A percentile compares a stretch with the other conserved stretches of the same genome.
Conservation (phyloP, 2,797 vertebrate species). For the Artibeus jamaicensis region DNA sequence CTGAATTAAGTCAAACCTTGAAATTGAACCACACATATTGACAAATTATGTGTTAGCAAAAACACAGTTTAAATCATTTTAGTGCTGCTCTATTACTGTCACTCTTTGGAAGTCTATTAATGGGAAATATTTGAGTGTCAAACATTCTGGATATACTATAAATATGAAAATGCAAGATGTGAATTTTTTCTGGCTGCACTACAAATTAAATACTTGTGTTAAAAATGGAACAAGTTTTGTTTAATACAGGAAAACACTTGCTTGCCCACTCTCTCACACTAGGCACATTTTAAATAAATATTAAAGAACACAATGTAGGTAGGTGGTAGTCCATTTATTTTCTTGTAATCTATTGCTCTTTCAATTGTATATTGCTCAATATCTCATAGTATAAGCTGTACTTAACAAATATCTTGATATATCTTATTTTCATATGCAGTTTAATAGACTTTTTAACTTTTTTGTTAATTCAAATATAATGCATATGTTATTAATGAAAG, state of each 20-base stretch:
- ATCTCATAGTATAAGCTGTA: background rate
- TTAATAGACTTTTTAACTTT: background rate
- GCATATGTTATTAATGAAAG: background rate
- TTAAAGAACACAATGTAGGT: background rate
- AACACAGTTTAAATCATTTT: conserved; percentile 15
- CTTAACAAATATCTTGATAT: background rate
- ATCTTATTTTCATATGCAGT: background rate
- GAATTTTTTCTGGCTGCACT: background rate
- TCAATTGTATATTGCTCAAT: background rate
- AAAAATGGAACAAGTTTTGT: conserved; percentile 46
- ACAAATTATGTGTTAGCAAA: conserved; percentile 62
- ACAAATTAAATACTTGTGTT: conserved; percentile 68
- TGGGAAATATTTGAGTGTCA: conserved; percentile 4
- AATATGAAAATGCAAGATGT: conserved; percentile 36
- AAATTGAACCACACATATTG: conserved; percentile 60
- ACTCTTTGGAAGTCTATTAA: conserved; percentile 51
- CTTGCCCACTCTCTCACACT: background rate
- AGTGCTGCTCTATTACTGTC: background rate
- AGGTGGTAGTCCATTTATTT: background rate
- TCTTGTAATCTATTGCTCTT: background rate
- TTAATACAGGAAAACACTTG: conserved; percentile 60
- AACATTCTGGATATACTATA: conserved; percentile 31
- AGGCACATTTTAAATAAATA: background rate
- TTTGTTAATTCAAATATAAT: conserved; percentile 13
- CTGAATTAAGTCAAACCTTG: conserved; percentile 41